A percentile compares a stretch with the other conserved stretches of the same genome.
Evolutionary conservation across 2,113 vertebrate genomes (phyloP).

Genomic region (Brienomyrus brachyistius): DNA sequence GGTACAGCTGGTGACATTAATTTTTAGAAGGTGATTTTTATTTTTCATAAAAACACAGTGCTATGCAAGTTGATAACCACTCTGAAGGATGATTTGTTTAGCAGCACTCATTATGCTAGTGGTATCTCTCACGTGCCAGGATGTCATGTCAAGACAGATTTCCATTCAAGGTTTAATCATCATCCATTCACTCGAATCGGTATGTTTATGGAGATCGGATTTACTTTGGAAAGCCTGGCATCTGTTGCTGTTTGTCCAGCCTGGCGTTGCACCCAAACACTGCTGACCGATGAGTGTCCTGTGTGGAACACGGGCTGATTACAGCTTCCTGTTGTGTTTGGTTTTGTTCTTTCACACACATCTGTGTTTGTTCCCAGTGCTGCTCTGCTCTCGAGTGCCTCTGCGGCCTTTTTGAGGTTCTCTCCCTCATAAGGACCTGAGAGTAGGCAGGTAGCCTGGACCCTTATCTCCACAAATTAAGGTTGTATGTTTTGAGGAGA

Average conservation of each 20-base stretch:
- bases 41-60: background rate
- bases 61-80: background rate
- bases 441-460: background rate
- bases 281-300: background rate
- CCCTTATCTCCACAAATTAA: conserved; percentile 34
- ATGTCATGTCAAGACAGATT: background rate
- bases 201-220: background rate
- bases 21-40: background rate
- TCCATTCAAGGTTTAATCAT: background rate
- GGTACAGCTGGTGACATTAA: background rate
- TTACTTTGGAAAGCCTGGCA: background rate
- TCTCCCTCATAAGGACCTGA: background rate
- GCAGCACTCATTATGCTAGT: background rate
- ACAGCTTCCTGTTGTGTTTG: background rate
- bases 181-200: background rate
- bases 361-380: background rate
- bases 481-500: conserved; percentile 57
- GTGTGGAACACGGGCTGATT: background rate
- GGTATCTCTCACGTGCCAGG: background rate
- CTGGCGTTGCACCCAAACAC: background rate
- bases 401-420: background rate
- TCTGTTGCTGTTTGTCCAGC: background rate
- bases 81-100: background rate
- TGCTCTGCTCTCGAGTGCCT: background rate
- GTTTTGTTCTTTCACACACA: background rate